These are phyloP conservation scores for Spisula solida DNA, from an alignment of 2,888 invertebrate genomes.

Conservation along the genomic window DNA sequence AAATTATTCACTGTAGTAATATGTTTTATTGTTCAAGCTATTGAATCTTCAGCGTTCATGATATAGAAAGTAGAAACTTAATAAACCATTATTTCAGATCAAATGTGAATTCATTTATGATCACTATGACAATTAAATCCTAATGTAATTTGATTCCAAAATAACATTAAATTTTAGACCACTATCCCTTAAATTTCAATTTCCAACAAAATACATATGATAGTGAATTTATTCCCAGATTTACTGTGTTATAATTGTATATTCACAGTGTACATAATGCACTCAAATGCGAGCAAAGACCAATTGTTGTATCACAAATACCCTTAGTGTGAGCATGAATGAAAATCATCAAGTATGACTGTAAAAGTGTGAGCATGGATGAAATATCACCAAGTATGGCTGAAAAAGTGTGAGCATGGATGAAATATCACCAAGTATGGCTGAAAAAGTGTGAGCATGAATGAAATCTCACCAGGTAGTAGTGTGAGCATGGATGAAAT, in stretches of 20 bases:
- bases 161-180: neutral
- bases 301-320: neutral
- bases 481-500: too few relatives aligned
- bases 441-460: neutral
- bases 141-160: neutral
- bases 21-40: neutral
- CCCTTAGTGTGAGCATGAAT: neutral
- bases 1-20: neutral
- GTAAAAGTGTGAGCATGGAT: neutral
- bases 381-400: too few relatives aligned
- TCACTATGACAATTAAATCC: neutral
- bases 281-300: neutral
- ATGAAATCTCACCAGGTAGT: neutral
- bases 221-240: neutral
- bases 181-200: neutral
- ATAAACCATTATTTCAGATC: neutral
- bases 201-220: too few relatives aligned
- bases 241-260: neutral
- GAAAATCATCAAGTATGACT: neutral
- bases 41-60: neutral
- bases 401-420: neutral
- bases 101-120: neutral
- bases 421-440: neutral
- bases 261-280: slow-evolving; percentile 5
- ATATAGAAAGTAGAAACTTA: neutral